These are phyloP conservation scores for Rosalia funebris DNA, from an alignment of 2,888 invertebrate species.

Conservation along the genomic window DNA sequence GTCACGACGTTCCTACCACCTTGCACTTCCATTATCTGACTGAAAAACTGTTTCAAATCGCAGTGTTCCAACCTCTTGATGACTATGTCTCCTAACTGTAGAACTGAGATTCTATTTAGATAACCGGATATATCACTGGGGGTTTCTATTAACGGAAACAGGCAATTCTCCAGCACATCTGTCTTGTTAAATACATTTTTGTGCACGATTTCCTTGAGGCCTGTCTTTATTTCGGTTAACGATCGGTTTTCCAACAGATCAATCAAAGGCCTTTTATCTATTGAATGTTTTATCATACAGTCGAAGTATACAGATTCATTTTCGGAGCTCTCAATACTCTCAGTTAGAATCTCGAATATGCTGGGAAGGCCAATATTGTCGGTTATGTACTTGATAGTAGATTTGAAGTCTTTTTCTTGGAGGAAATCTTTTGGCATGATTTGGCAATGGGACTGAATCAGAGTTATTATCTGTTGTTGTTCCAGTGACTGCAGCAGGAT, in stretches of 20 bases:
- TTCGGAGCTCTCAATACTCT: slow-evolving; percentile 22
- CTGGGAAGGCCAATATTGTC: slow-evolving; percentile 18
- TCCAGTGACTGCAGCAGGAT: slow-evolving; percentile 33
- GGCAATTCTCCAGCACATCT: slow-evolving; percentile 41
- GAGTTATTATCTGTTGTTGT: slow-evolving; percentile 30
- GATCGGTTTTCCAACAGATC: slow-evolving; percentile 34
- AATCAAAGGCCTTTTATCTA: slow-evolving; percentile 31
- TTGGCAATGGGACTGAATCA: slow-evolving; percentile 31
- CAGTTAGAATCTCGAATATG: slow-evolving; percentile 31
- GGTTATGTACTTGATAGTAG: slow-evolving; percentile 32
- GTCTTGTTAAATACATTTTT: slow-evolving; percentile 36
- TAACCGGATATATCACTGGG: slow-evolving; percentile 41
- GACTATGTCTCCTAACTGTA: slow-evolving; percentile 42
- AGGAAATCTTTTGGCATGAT: slow-evolving; percentile 33
- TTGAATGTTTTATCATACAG: slow-evolving; percentile 32
- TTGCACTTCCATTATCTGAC: neutral
- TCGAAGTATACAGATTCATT: slow-evolving; percentile 32
- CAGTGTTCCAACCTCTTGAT: slow-evolving; percentile 32
- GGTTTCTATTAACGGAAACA: slow-evolving; percentile 42
- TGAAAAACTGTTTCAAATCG: slow-evolving; percentile 35
- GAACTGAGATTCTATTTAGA: slow-evolving; percentile 39
- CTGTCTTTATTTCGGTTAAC: slow-evolving; percentile 37
- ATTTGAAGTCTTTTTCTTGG: slow-evolving; percentile 26
- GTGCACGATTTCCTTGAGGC: slow-evolving; percentile 37
- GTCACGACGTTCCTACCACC: neutral